Evolutionary conservation across 2,113 vertebrate genomes (phyloP), one percentile per base, ranked within the genome.

Genomic region (Phrynosoma blainvillii): DNA sequence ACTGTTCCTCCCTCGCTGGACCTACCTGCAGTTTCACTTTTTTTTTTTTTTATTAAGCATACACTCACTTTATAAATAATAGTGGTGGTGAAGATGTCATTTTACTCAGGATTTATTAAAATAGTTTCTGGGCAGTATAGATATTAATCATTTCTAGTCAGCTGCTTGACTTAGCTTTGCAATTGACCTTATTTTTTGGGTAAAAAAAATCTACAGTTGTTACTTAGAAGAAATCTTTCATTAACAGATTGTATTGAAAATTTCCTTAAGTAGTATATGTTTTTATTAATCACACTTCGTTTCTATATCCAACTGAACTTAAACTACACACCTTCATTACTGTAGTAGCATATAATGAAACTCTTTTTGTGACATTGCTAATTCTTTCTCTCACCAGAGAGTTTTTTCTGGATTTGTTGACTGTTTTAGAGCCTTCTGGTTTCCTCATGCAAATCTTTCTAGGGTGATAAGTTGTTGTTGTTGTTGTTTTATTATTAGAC

Each of bases 221-320:
- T 89, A 77, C 70, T 87, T 90, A 74, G 92, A 54, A 70, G 91
- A 80, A 89, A 42, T 89, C 54, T 79, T 92, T 93, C 88, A 85
- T 1, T 0, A 54, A 81, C 40, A 65, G 4, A 71, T 83, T 74
- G n/a, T 87, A 68, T 8, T 23, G 25, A 74, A 82, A 36, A 40
- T n/a, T 7, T 54, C 42, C 54, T 42, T 21, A 56, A 68, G 77
- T 56, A 23, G 25, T 25, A 14, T 66, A 30, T 5, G 30, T 8
- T 80, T 71, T 62, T 74, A n/a, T 65, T 77, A n/a, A 12, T 85
- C 20, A 14, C 56, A 42, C 9, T 56, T 75, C 40, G 9, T 18
- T 32, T 73, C 4, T 0, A 81, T 92, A 82, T 5, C 20, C 66
- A 85, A 27, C 20, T 4, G 47, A 84, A 88, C 11, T 47, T 14